Percentiles rank a stretch among this genome's conserved stretches.
Evolutionary conservation across 2,888 invertebrate genomes (phyloP).

Genomic region (Xylota segnis): DNA sequence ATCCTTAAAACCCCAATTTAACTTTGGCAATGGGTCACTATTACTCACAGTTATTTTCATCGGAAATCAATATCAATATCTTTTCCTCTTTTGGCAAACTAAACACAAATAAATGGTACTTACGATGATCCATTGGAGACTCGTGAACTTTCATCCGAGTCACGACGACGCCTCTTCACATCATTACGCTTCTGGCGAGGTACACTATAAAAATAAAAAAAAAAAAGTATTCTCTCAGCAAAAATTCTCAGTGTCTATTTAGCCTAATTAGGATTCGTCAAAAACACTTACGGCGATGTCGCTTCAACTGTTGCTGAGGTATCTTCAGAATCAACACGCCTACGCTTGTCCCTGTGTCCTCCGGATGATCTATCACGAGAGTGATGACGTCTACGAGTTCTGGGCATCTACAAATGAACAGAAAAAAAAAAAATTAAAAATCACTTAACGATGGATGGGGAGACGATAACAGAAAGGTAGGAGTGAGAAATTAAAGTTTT

Average conservation of each 20-base stretch:
- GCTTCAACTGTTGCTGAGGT: constrained; percentile 81
- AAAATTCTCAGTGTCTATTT: constrained; percentile 30
- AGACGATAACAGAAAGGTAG: neutral
- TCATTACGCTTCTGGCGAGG: constrained; percentile 82
- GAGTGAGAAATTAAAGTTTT: constrained; percentile 18
- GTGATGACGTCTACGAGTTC: constrained; percentile 92
- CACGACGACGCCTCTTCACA: constrained; percentile 87
- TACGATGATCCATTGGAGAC: constrained; percentile 83
- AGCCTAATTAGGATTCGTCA: constrained; percentile 46
- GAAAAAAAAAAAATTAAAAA: constrained; percentile 37
- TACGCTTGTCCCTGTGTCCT: constrained; percentile 87
- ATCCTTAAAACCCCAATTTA: constrained; percentile 16
- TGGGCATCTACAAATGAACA: constrained; percentile 89
- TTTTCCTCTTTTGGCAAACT: constrained; percentile 3
- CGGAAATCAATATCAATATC: constrained; percentile 41
- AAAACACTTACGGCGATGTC: constrained; percentile 82
- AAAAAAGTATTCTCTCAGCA: constrained; percentile 11
- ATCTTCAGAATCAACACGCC: constrained; percentile 88
- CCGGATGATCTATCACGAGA: constrained; percentile 87
- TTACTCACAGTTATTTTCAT: constrained; percentile 28
- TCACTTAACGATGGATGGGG: neutral
- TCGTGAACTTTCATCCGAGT: constrained; percentile 86
- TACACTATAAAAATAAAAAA: constrained; percentile 73
- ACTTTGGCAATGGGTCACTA: constrained; percentile 53
- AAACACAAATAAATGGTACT: constrained; percentile 78